These are phyloP conservation scores for Leptatherina wallacei DNA, from an alignment of 2,797 vertebrate species.

Conservation along the genomic window DNA sequence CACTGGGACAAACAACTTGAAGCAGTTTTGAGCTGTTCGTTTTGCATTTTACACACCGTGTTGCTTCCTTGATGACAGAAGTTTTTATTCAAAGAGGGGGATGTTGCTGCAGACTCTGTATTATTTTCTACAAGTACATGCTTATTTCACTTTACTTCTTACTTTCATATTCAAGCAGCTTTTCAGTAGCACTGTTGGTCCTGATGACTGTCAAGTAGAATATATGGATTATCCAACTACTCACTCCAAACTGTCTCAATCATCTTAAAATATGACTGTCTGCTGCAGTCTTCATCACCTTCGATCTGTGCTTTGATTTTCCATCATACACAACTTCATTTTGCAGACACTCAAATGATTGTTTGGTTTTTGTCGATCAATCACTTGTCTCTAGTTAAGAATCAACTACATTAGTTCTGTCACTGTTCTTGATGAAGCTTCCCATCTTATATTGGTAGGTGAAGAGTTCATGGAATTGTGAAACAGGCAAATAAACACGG, in stretches of 20 bases:
- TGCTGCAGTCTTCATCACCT: background rate
- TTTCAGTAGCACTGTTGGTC: background rate
- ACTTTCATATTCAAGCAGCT: background rate
- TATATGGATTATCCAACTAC: background rate
- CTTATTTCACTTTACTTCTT: background rate
- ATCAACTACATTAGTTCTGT: too few relatives aligned
- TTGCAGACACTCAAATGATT: background rate
- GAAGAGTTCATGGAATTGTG: too few relatives aligned
- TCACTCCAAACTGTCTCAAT: background rate
- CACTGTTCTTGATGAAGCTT: too few relatives aligned
- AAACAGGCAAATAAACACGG: too few relatives aligned
- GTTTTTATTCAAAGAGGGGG: background rate
- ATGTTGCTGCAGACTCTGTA: background rate
- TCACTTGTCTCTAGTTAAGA: background rate
- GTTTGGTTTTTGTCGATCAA: background rate
- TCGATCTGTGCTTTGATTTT: background rate
- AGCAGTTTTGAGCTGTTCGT: background rate
- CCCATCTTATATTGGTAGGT: too few relatives aligned
- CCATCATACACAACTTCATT: background rate
- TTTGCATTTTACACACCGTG: background rate
- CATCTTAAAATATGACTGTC: background rate
- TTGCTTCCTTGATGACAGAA: background rate
- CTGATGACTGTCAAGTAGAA: background rate
- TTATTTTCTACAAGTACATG: background rate
- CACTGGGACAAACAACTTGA: background rate